A percentile compares a stretch with the other conserved stretches of the same genome.
These are phyloP conservation scores for Hyposoter didymator DNA, from an alignment of 2,888 invertebrate genomes.

Conservation along the genomic window DNA sequence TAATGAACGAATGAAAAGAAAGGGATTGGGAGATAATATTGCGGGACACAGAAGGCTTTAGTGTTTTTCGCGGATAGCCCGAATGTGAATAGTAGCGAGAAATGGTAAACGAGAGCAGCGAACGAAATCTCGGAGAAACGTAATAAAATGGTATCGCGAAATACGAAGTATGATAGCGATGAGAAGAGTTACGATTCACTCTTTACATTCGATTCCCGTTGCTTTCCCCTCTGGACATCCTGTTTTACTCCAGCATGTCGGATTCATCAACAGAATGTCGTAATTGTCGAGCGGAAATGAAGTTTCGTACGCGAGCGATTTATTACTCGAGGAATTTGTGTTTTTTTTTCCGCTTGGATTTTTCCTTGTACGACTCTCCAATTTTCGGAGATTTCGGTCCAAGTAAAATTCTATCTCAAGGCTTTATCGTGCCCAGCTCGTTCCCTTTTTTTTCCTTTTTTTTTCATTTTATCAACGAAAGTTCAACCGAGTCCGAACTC, in stretches of 20 bases:
- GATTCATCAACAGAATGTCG: constrained; percentile 3
- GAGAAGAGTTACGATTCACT: constrained; percentile 22
- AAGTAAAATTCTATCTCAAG: constrained; percentile 45
- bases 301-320: neutral
- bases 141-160: constrained; percentile 57
- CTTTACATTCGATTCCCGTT: neutral
- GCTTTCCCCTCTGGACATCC: constrained; percentile 27
- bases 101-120: constrained; percentile 40
- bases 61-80: constrained; percentile 44
- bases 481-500: constrained; percentile 76
- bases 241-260: constrained; percentile 8
- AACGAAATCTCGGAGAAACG: constrained; percentile 24
- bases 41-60: constrained; percentile 48
- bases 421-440: constrained; percentile 44
- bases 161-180: constrained; percentile 44
- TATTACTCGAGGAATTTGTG: neutral
- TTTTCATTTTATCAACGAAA: constrained; percentile 73
- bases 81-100: constrained; percentile 30
- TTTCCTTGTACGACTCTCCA: neutral
- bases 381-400: constrained; percentile 11
- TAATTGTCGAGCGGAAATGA: neutral
- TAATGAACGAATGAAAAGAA: neutral
- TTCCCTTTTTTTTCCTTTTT: constrained; percentile 21
- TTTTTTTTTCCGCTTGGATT: neutral
- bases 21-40: neutral